Evolutionary conservation across 2,888 invertebrate genomes (phyloP), one percentile per base, ranked within the genome.

Genomic region (Drosophila hawaiiensis): DNA sequence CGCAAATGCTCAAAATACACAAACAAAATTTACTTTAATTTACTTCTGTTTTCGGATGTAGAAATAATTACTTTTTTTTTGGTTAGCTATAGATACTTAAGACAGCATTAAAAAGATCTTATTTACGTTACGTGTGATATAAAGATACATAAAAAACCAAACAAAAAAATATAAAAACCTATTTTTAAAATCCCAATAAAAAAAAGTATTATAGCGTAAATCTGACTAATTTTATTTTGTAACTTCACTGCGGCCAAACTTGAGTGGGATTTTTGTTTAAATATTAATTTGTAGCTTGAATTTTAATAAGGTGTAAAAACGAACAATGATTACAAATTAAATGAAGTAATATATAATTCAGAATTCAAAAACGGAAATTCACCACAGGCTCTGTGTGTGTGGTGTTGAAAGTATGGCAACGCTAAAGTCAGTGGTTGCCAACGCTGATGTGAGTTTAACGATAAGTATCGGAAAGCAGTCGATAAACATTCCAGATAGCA

Each of bases 51-150:
- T 79, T 73, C 71, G 77, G 72, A 75, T 75, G 85, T 88, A 84
- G 72, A 73, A 56, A 81, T 68, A 68, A 70, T 61, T 71, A 41
- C 9, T 58, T 68, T 65, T 68, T 65, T 73, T 89, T 73, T 80
- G 68, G 60, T 74, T 85, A 89, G 79, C 73, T 68, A 64, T 85
- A 90, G 78, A 65, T 76, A 69, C 63, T 81, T 91, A 90, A 91
- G 88, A 80, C 82, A 84, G 82, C 85, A 85, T 84, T 80, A 89
- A 74, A 83, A 83, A 84, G 79, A 88, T 82, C 89, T 89, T 81
- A 81, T 82, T 87, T 90, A 87, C 89, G 87, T 91, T 91, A 80
- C 83, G 91, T 91, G 91, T 91, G 91, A 92, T 92, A 91, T 91
- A 91, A 91, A 87, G 77, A 82, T 78, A 78, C 84, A 84, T 77